Base-by-base conservation (phyloP, 37 sponge, comb jelly and placozoan genomes). In the Cliona cf. orientalis region DNA sequence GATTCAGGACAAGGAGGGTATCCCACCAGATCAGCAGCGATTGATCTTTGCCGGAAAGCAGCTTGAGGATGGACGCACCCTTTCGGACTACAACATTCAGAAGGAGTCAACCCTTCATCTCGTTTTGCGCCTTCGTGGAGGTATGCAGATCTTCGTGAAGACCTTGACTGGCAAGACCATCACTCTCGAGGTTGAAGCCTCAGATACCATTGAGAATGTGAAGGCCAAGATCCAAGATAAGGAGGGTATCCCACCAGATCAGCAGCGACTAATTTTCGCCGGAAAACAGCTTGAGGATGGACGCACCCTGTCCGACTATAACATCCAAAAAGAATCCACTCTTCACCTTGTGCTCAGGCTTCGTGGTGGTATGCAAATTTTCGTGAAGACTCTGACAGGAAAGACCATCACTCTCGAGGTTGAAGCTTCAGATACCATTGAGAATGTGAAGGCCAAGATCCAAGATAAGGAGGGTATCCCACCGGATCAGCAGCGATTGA, bases 351-450 rank as follows among this genome's bases (percentile, higher is more conserved):
- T 90, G 56, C 38, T 78, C 11, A 65, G 78, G 46, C 66, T 83
- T 0, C 87, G 87, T 80, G 81, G 82, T 71, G 92, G 94, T 25
- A 97, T 97, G 98, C 98, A 97, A 56, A 97, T 97, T 53, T 97
- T 95, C 71, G 98, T 97, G 37, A 95, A 97, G 87, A 95, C 98
- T 28, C 90, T 95, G 69, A 98, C 96, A 29, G 96, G 99, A 11
- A 98, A 95, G 81, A 98, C 94, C 59, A 95, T 95, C 94, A 93
- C 96, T 38, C 90, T 98, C 22, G 99, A 98, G 40, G 99, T 98
- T 1, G 99, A 98, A 65, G 86, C 96, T 25, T 78, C 84, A 60
- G 99, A 98, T 75, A 88, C 94, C 23, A 95, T 98, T 80, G 96
- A 98, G 57, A 98, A 93, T 72, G 98, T 98, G 66, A 98, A 98